Evolutionary conservation across 2,888 invertebrate genomes (phyloP), one percentile per base, ranked within the genome.

Genomic region (Caprella mutica): DNA sequence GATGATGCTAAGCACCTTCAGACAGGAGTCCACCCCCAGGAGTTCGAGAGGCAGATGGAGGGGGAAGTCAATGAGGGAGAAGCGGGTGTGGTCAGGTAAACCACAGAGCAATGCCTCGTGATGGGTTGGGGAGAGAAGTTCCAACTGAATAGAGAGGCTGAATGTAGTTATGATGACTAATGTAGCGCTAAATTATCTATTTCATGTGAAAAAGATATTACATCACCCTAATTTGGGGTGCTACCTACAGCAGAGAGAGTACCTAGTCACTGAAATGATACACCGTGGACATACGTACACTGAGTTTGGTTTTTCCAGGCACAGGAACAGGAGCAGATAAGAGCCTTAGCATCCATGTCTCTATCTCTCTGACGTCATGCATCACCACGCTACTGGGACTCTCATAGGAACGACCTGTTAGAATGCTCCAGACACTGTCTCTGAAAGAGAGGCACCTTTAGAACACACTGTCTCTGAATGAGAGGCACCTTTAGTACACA

Each of bases 321-420:
- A 98, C 91, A 5, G 97, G 96, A 52, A 98, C 97, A 3, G 98
- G 98, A 56, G 97, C 89, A 66, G 94, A 96, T 43, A 99, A 78
- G 39, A 98, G 77, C 61, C 94, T 82, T 60, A 98, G 77, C 68
- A 98, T 96, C 97, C 98, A 99, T 6, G 94, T 97, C 76, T 99
- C 98, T 66, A 99, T 91, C 77, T 97, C 96, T 67, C 88, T 82
- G 39, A 98, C 91, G 74, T 97, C 96, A 73, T 94, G 94, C 68
- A 94, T 78, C 17, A 97, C 88, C 65, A 89, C 86, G 1, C 87
- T 85, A 2, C 90, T 86, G 14, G 72, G 68, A 27, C 72, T 70
- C 61, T 71, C 71, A 48, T 74, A 69, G 6, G 19, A 85, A 84
- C 59, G 52, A 0, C 88, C 87, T 30, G 92, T 89, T 65, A 98